Evolutionary conservation across 2,888 invertebrate species (phyloP).

Genomic region (Polyommatus icarus): DNA sequence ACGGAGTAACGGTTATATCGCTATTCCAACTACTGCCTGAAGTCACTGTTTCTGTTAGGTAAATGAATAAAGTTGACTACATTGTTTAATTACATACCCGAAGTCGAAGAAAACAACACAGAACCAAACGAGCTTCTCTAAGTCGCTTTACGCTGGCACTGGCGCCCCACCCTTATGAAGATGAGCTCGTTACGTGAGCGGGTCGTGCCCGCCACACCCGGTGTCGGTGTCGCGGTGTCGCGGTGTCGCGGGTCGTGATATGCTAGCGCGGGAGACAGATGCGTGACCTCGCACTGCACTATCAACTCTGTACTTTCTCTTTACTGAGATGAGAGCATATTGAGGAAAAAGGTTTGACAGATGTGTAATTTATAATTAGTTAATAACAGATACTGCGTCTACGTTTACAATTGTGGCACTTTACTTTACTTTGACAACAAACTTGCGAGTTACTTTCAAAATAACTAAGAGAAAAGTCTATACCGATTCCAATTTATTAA

Average conservation of each 20-base stretch:
- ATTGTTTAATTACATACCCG: too few relatives aligned
- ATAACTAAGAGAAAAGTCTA: too few relatives aligned
- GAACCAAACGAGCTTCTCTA: not conserved
- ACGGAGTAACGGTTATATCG: not conserved
- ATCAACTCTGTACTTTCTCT: not conserved
- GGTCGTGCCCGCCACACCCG: slow-evolving; percentile 15
- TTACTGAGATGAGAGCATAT: not conserved
- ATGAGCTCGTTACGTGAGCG: slow-evolving; percentile 13
- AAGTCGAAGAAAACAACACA: too few relatives aligned
- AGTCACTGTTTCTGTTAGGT: too few relatives aligned
- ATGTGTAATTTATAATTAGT: not conserved
- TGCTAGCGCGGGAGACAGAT: slow-evolving; percentile 20
- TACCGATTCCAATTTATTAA: too few relatives aligned
- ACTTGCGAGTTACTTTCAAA: too few relatives aligned
- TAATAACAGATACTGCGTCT: not conserved
- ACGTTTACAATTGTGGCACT: not conserved
- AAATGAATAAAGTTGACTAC: too few relatives aligned
- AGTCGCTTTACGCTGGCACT: slow-evolving; percentile 35
- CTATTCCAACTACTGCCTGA: not conserved
- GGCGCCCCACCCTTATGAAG: not conserved
- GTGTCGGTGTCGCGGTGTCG: not conserved
- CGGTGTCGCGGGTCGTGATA: slow-evolving; percentile 17
- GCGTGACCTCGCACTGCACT: not conserved
- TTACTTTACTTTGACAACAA: not conserved
- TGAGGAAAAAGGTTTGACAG: not conserved